phyloP scores from a whole-genome alignment of 2,888 invertebrate species.

The Seira sanloemensis region DNA sequence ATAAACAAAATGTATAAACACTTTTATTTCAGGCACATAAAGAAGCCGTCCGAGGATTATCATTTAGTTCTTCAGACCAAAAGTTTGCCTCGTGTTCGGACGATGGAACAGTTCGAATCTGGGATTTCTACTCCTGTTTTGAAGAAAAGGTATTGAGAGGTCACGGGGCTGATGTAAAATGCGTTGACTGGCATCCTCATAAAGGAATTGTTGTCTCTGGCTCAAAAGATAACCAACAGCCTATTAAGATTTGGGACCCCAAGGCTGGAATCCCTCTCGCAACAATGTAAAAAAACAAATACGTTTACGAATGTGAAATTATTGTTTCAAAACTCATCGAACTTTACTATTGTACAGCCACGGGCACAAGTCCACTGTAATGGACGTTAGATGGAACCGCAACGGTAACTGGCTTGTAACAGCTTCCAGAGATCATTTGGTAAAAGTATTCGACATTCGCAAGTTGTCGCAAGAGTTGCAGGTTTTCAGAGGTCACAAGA shows the following conservation, averaged over 20 bases:
- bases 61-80: constrained; percentile 99
- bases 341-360: constrained; percentile 80
- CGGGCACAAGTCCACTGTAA: constrained; percentile 99
- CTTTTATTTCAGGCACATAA: constrained; percentile 87
- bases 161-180: constrained; percentile 98
- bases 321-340: background rate
- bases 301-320: background rate
- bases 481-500: constrained; percentile 98
- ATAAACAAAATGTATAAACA: too few species aligned
- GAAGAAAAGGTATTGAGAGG: constrained; percentile 96
- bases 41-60: constrained; percentile 99
- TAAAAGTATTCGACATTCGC: constrained; percentile 97
- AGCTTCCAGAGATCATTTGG: constrained; percentile 97
- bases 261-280: constrained; percentile 96
- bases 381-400: constrained; percentile 99
- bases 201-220: constrained; percentile 98
- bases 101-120: constrained; percentile 98
- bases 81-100: constrained; percentile 99
- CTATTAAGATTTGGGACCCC: constrained; percentile 99
- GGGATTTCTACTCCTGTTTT: constrained; percentile 98
- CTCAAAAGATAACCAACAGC: constrained; percentile 99
- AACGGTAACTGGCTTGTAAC: constrained; percentile 99
- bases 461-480: constrained; percentile 97
- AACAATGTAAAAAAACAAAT: constrained; percentile 83
- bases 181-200: constrained; percentile 99